Percentiles rank a stretch among this genome's conserved stretches.
phyloP scores from a whole-genome alignment of 37 sponge, comb jelly and placozoan species.

The Spongilla lacustris region DNA sequence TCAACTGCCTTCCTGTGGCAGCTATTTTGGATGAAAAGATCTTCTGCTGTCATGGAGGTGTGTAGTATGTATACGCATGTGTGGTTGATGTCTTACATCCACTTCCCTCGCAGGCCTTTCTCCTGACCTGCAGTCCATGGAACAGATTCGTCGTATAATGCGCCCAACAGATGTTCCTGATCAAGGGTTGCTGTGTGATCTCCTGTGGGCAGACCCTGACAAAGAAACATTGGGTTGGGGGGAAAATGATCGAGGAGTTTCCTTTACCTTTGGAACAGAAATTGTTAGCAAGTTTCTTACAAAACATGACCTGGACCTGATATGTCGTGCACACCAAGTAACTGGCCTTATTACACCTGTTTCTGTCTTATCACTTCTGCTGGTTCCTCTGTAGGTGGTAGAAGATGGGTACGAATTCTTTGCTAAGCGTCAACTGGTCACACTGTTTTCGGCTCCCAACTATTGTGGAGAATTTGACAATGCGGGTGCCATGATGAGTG shows the following conservation, averaged over 20 bases:
- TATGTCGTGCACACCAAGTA: conserved; percentile 99
- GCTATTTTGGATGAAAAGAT: conserved; percentile 99
- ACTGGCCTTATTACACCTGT: too few relatives aligned
- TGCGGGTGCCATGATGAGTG: conserved; percentile 98
- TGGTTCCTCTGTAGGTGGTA: conserved; percentile 64
- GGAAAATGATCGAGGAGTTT: conserved; percentile 99
- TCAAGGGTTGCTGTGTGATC: conserved; percentile 96
- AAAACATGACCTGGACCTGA: conserved; percentile 97
- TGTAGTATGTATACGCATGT: conserved; percentile 8
- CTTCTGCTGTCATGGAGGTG: conserved; percentile 99
- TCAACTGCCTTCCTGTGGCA: conserved; percentile 98
- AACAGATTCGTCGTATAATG: conserved; percentile 97
- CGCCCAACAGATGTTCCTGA: conserved; percentile 99
- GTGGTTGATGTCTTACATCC: background rate
- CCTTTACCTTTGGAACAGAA: conserved; percentile 98
- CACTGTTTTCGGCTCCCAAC: conserved; percentile 95
- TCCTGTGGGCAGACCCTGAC: conserved; percentile 99
- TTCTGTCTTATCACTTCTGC: too few relatives aligned
- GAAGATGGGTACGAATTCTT: conserved; percentile 98
- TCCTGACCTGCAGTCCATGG: conserved; percentile 98
- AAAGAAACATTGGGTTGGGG: conserved; percentile 98
- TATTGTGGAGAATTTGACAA: conserved; percentile 99
- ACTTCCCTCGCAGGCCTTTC: conserved; percentile 88
- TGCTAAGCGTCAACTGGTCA: conserved; percentile 95
- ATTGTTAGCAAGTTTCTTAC: conserved; percentile 95